A percentile compares a stretch with the other conserved stretches of the same genome.
Conservation (phyloP, 1,140 invertebrate species). For the Patella vulgata region DNA sequence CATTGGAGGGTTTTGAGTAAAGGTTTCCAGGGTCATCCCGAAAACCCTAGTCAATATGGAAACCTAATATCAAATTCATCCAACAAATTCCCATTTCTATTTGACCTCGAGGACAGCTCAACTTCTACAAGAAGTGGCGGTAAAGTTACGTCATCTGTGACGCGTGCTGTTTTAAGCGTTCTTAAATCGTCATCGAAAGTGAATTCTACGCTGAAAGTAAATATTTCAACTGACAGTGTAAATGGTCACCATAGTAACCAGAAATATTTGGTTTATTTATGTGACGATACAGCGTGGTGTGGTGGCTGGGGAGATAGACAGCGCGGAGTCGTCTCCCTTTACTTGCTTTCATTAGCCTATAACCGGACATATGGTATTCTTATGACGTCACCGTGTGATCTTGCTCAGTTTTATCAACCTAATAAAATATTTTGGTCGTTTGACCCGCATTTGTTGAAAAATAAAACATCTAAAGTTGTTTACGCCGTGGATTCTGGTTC, state of each 20-base stretch:
- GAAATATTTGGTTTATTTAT: constrained; percentile 38
- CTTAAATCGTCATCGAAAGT: too few species aligned
- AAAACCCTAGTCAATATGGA: too few species aligned
- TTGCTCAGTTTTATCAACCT: constrained; percentile 27
- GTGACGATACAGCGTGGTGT: constrained; percentile 25
- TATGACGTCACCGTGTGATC: constrained; percentile 37
- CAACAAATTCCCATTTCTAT: too few species aligned
- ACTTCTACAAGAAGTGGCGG: too few species aligned
- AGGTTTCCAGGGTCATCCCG: too few species aligned
- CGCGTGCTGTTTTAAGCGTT: too few species aligned
- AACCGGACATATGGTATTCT: constrained; percentile 32
- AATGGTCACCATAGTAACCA: neutral
- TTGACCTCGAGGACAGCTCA: too few species aligned
- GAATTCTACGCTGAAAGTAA: too few species aligned
- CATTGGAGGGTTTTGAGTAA: too few species aligned
- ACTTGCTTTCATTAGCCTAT: constrained; percentile 26
- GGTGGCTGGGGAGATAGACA: constrained; percentile 47
- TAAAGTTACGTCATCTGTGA: too few species aligned
- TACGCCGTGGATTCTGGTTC: neutral
- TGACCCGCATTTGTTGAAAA: constrained; percentile 3
- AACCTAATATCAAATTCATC: too few species aligned
- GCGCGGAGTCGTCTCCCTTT: constrained; percentile 31
- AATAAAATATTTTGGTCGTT: constrained; percentile 31
- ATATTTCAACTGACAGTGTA: too few species aligned
- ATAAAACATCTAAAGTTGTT: neutral